These are phyloP conservation scores for Ardeotis arabs DNA, from an alignment of 2,113 vertebrate species.

Conservation along the genomic window DNA sequence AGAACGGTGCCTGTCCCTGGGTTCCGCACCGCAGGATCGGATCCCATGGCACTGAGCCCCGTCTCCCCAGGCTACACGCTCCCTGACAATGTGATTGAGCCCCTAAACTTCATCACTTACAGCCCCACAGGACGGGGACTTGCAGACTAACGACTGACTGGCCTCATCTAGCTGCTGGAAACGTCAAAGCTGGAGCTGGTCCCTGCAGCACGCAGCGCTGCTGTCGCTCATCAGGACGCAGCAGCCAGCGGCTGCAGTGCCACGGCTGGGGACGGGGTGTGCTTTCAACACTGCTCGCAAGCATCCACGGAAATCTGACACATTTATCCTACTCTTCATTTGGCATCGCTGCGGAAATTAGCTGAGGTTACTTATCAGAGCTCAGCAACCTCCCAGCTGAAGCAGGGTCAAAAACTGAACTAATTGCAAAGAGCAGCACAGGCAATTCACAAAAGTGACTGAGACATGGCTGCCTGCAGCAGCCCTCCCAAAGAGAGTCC, in stretches of 20 bases:
- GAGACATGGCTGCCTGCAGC: background rate
- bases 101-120: constrained; percentile 34
- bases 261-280: background rate
- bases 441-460: background rate
- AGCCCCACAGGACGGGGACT: constrained; percentile 20
- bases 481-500: background rate
- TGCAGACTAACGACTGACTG: background rate
- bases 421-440: background rate
- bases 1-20: background rate
- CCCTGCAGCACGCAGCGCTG: constrained; percentile 1
- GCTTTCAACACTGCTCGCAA: constrained; percentile 41
- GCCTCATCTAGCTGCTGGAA: constrained; percentile 18
- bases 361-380: constrained; percentile 7
- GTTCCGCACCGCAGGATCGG: background rate
- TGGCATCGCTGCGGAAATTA: background rate
- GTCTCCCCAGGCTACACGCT: background rate
- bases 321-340: background rate
- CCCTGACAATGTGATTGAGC: background rate
- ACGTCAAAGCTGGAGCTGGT: constrained; percentile 50
- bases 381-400: background rate
- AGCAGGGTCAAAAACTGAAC: background rate
- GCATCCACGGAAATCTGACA: background rate
- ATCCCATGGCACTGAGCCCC: background rate
- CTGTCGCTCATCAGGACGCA: constrained; percentile 22
- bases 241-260: constrained; percentile 23